Evolutionary conservation across 1,140 invertebrate species (phyloP).

Genomic region (Eriosoma lanigerum): DNA sequence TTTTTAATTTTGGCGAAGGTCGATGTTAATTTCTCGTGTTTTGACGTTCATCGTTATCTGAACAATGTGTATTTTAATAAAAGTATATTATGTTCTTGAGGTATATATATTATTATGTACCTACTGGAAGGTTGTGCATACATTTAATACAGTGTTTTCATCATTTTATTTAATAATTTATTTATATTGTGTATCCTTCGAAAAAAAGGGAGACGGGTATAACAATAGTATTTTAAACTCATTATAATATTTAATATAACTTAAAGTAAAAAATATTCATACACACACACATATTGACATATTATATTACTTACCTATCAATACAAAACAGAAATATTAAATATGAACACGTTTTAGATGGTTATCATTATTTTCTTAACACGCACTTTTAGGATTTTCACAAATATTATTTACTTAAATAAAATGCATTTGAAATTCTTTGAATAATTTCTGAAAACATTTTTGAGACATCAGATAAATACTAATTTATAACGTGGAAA

Average conservation of each 20-base stretch:
- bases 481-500: no score
- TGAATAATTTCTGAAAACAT: no score
- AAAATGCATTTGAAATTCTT: no score
- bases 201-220: background rate
- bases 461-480: no score
- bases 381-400: background rate
- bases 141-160: background rate
- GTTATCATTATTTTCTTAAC: background rate
- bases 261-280: no score
- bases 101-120: no score
- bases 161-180: background rate
- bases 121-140: constrained; percentile 13
- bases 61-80: constrained; percentile 44
- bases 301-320: background rate
- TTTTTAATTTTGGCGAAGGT: constrained; percentile 35
- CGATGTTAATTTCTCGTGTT: constrained; percentile 41
- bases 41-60: constrained; percentile 15
- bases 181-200: constrained; percentile 26
- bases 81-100: constrained; percentile 32
- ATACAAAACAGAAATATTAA: background rate
- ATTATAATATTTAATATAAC: background rate
- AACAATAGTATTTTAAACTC: constrained; percentile 26
- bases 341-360: background rate
- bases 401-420: background rate
- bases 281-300: background rate